Evolutionary conservation across 2,113 vertebrate species (phyloP), one percentile per base, ranked within the genome.

Genomic region (Tinamus guttatus): DNA sequence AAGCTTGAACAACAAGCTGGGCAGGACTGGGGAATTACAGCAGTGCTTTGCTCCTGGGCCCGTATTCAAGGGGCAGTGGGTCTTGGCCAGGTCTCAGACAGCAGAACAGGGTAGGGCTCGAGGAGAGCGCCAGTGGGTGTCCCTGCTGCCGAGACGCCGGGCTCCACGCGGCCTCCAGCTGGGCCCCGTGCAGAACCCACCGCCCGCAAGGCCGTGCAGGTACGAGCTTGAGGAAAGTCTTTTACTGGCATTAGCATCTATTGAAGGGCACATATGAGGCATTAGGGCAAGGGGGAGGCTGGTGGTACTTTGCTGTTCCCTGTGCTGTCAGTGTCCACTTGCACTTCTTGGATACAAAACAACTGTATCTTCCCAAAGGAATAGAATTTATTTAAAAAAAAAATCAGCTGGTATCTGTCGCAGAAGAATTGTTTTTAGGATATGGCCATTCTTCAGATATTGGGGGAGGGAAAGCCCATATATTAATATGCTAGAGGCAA

Each of bases 21-120:
- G 12, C 83, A 79, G 95, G 86, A 93, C 69, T 71, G 90, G 84
- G 83, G 83, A 93, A 89, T 13, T 20, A 63, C 36, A 28, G 28
- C 52, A 47, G 69, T 64, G 22, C 27, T 84, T 71, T 75, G 56
- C 65, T 81, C 78, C 47, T 45, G 13, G 60, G 75, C 51, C 64
- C 41, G 24, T 10, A 0, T 4, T 1, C 63, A 51, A 86, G 94
- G 86, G 86, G 86, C 78, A 90, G 67, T 75, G 65, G 40, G 0
- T 2, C 67, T 91, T 63, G 58, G 79, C 60, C 64, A 67, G 38
- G 75, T 69, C 83, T 30, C 49, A 21, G 64, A 68, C 52, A 62
- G 54, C 40, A 30, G 27, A 52, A 18, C 7, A 17, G 52, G 95
- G 65, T 83, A 75, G 73, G 88, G 88, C 76, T 81, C 82, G 60